Percentiles rank a stretch among this genome's conserved stretches.
phyloP scores from a whole-genome alignment of 2,888 invertebrate species.

The Luperina testacea region DNA sequence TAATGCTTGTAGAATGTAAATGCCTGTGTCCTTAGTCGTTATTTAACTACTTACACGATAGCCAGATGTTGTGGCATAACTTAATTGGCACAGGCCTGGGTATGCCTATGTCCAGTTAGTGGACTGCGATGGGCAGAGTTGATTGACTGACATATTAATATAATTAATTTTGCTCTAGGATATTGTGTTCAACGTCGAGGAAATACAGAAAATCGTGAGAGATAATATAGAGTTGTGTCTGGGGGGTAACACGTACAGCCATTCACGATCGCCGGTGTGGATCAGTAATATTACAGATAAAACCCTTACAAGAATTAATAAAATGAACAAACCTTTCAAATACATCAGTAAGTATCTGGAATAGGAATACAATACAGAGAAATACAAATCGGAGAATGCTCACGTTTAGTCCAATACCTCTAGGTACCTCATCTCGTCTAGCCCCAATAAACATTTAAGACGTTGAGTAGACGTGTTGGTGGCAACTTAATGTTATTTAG shows the following conservation, averaged over 20 bases:
- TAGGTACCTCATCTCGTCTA: background rate
- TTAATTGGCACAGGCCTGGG: background rate
- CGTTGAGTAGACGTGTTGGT: too few species aligned
- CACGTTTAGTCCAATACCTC: background rate
- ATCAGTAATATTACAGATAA: conserved; percentile 94
- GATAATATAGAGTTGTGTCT: conserved; percentile 94
- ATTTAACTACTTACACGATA: background rate
- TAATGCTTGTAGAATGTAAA: background rate
- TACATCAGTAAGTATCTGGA: conserved; percentile 89
- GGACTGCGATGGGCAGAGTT: background rate
- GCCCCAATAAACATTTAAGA: too few species aligned
- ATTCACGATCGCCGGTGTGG: conserved; percentile 89
- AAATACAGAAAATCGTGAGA: conserved; percentile 93
- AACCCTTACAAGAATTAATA: conserved; percentile 92
- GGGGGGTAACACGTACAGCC: conserved; percentile 92
- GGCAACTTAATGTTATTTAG: too few species aligned
- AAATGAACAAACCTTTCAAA: conserved; percentile 95
- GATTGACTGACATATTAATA: background rate
- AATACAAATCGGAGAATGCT: background rate
- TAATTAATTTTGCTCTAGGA: conserved; percentile 73
- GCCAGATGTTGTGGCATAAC: background rate
- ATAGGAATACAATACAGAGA: background rate
- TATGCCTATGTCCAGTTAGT: background rate
- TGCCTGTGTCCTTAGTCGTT: background rate
- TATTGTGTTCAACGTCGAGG: conserved; percentile 92